Base-by-base conservation (phyloP, 1,140 invertebrate genomes). In the Drosophila fuyamai region DNA sequence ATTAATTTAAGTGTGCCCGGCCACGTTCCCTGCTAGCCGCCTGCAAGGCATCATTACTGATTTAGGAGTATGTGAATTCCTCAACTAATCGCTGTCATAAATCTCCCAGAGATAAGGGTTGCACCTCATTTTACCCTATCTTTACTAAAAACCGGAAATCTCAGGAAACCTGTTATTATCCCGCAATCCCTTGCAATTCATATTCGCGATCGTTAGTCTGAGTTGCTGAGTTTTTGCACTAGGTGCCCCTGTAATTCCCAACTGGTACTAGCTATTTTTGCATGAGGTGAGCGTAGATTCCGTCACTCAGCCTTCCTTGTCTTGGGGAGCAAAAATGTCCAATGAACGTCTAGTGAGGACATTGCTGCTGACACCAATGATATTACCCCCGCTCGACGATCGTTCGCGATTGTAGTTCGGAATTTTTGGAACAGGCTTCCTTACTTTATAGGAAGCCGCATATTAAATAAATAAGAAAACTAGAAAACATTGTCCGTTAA, bases 361-460 rank as follows among this genome's bases (percentile, higher is more conserved):
- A 88, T 88, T 88, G 83, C 76, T 88, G 83, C 83, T 88, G 83
- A 88, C 83, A 89, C 83, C 83, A 88, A 88, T 77, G 80, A 86
- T 88, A 62, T 72, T 43, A 76, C 76, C 84, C 83, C 83, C 83
- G 83, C 76, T 60, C 67, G 50, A 59, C 54, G 46, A 59, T 76
- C 63, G 12, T 53, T 29, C n/a, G 36, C 38, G 53, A 70, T 58
- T 40, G 50, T 60, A 27, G 43, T 60, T 89, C 83, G 83, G 83
- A 88, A 88, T 88, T 88, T 88, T 88, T 88, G 83, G 80, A 70
- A 27, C 51, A 71, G 83, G 54, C 63, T 57, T 76, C 80, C 80
- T 88, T 88, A 88, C 83, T 88, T 88, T 55, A 88, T 71, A 89
- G 83, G 83, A 76, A 16, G 83, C 85, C 83, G 84, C 38, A 56